Evolutionary conservation across 2,113 vertebrate genomes (phyloP), one percentile per base, ranked within the genome.

Genomic region (Clarias macrocephalus): DNA sequence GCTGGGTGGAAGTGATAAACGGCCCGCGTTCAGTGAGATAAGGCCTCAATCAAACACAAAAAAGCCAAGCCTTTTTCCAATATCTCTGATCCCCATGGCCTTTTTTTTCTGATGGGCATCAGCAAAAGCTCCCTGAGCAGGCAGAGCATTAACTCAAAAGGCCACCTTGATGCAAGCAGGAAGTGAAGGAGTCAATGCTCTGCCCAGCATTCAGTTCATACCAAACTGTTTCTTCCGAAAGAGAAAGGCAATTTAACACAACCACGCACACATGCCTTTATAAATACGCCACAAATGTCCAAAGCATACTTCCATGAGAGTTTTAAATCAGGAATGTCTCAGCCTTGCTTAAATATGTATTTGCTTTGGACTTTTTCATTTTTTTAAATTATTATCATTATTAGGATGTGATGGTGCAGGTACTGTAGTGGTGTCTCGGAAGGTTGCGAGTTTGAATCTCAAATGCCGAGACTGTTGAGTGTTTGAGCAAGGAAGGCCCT

Each of bases 1-100:
- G 92, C 85, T 93, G 93, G 93, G 92, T 91, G 92, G 93, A 93
- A 92, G 92, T 85, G 93, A 94, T 95, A 95, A 94, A 93, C 89
- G 52, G 87, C 85, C 81, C 90, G 90, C 89, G 66, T 89, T 75
- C 85, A 76, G 86, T 86, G 73, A 76, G 93, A 95, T 94, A 95
- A 94, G 91, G 91, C 92, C 93, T 92, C 93, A 93, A 94, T 93
- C 94, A 94, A 93, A 93, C 88, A 86, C 85, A 66, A 87, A 86
- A 48, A 88, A 85, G 80, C 85, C 85, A 91, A 91, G 89, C 89
- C 89, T 79, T 86, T 87, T 80, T 56, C 82, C 84, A 21, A 77
- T 63, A 86, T 88, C 88, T 89, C 83, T 88, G 79, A 86, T 86
- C 59, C 87, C 68, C 77, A 76, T 81, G 56, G 73, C 84, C 56